A percentile compares a stretch with the other conserved stretches of the same genome.
Conservation (phyloP, 1,140 invertebrate genomes). For the Drosophila eugracilis region DNA sequence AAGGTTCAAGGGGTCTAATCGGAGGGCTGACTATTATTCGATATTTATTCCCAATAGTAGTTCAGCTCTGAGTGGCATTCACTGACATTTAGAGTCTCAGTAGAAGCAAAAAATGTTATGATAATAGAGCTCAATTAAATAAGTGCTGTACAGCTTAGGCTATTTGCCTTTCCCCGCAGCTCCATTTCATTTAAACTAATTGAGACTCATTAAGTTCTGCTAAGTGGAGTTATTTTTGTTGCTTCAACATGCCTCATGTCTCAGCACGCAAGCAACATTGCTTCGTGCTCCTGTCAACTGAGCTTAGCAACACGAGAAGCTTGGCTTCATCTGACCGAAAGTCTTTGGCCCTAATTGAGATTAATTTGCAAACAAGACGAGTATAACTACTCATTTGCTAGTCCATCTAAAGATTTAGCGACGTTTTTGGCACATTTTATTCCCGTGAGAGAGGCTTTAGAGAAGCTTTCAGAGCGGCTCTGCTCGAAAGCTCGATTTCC, state of each 20-base stretch:
- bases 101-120: not conserved
- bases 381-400: not conserved
- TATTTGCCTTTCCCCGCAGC: conserved; percentile 19
- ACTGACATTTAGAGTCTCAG: conserved; percentile 14
- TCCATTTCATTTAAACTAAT: conserved; percentile 65
- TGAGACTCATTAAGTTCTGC: conserved; percentile 50
- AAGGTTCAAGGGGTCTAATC: not conserved
- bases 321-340: not conserved
- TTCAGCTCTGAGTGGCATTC: not conserved
- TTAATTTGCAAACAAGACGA: conserved; percentile 21
- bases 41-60: no score
- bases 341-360: no score
- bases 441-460: not conserved
- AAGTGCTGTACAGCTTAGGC: conserved; percentile 25
- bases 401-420: conserved; percentile 10
- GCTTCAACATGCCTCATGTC: conserved; percentile 10
- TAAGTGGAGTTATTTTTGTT: conserved; percentile 15
- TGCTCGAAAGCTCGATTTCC: not conserved
- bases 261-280: conserved; percentile 31
- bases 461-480: conserved; percentile 6
- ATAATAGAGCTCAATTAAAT: conserved; percentile 60
- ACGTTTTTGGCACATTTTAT: not conserved
- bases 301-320: not conserved
- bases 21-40: not conserved
- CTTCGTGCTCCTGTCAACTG: conserved; percentile 11